Percentiles rank a stretch among this genome's conserved stretches.
phyloP scores from a whole-genome alignment of 2,797 vertebrate genomes.

The Crypturellus tataupa region DNA sequence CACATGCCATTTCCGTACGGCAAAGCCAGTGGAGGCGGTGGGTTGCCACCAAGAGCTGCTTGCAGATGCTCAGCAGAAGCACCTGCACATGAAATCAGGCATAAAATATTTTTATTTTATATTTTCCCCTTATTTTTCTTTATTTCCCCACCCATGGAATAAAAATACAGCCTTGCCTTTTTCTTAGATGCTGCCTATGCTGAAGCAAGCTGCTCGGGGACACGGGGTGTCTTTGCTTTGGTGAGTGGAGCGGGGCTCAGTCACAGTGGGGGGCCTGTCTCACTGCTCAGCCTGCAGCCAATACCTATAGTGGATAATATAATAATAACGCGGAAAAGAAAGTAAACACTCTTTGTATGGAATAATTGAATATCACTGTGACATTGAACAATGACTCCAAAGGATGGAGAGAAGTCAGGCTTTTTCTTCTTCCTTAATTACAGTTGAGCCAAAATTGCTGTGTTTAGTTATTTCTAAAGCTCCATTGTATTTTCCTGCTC shows the following conservation, averaged over 20 bases:
- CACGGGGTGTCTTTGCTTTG: conserved; percentile 30
- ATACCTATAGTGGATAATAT: conserved; percentile 72
- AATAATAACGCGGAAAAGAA: conserved; percentile 73
- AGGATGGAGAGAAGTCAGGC: conserved; percentile 51
- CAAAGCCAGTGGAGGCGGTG: not conserved
- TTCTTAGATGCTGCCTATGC: conserved; percentile 12
- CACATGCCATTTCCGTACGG: not conserved
- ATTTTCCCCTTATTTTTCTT: not conserved
- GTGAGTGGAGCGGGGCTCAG: conserved; percentile 60
- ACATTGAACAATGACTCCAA: conserved; percentile 68
- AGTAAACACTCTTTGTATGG: conserved; percentile 74
- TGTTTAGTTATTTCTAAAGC: conserved; percentile 76
- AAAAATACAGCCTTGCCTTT: conserved; percentile 32
- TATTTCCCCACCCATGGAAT: conserved; percentile 34
- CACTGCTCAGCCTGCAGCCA: conserved; percentile 64
- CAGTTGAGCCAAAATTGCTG: conserved; percentile 65
- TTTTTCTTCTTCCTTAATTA: conserved; percentile 71
- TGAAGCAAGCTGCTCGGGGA: conserved; percentile 13
- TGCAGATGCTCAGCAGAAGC: not conserved
- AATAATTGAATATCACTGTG: conserved; percentile 70
- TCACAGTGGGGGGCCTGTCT: conserved; percentile 69
- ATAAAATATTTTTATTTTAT: not conserved
- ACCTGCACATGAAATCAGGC: not conserved
- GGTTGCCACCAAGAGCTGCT: not conserved
- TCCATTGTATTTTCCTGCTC: conserved; percentile 58